Evolutionary conservation across 2,888 invertebrate species (phyloP).

Genomic region (Trisateles emortualis): DNA sequence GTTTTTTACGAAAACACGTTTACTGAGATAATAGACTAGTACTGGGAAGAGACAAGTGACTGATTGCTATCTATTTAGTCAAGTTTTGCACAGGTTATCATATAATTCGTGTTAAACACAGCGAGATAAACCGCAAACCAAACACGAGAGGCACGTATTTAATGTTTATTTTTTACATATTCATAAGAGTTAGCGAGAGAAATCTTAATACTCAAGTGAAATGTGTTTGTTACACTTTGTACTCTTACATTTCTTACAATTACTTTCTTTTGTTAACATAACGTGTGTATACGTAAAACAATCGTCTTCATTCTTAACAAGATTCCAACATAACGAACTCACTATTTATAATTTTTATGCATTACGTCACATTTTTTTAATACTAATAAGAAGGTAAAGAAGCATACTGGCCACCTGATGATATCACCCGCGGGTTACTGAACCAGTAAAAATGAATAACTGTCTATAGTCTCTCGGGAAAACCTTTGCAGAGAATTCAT

Average conservation of each 20-base stretch:
- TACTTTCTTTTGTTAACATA: constrained; percentile 36
- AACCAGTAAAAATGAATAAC: too few species aligned
- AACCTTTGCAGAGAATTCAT: too few species aligned
- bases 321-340: not conserved
- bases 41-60: constrained; percentile 30
- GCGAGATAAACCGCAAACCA: constrained; percentile 35
- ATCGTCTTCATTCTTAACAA: not conserved
- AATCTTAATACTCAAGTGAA: constrained; percentile 32
- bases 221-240: constrained; percentile 30
- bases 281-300: not conserved
- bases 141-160: constrained; percentile 34
- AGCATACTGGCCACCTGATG: too few species aligned
- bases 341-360: too few species aligned
- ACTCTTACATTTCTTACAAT: constrained; percentile 26
- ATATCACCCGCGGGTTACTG: too few species aligned
- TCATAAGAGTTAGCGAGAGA: constrained; percentile 43
- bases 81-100: constrained; percentile 28
- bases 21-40: constrained; percentile 17
- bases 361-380: too few species aligned
- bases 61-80: constrained; percentile 37
- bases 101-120: constrained; percentile 45
- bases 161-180: constrained; percentile 50
- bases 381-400: too few species aligned
- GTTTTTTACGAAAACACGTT: constrained; percentile 9
- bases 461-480: too few species aligned